These are phyloP conservation scores for Sprattus sprattus DNA, from an alignment of 2,113 vertebrate species.

Conservation along the genomic window DNA sequence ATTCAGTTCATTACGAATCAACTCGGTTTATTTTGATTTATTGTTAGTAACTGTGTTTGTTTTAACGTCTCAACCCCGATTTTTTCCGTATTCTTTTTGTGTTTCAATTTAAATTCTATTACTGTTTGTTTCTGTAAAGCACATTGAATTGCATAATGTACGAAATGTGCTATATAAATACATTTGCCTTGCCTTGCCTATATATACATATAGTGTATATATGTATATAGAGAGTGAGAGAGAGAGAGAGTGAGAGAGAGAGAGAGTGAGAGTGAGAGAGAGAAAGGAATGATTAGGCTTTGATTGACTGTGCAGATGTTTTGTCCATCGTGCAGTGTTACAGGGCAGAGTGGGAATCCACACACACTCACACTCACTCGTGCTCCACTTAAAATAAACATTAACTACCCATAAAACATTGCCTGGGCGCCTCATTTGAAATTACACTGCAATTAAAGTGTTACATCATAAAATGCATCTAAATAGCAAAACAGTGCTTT, in stretches of 20 bases:
- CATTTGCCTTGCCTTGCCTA: too few relatives aligned
- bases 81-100: too few relatives aligned
- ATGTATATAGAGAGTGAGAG: background rate
- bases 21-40: too few relatives aligned
- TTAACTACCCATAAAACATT: slow-evolving; percentile 1
- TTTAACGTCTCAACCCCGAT: too few relatives aligned
- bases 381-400: slow-evolving; percentile 13
- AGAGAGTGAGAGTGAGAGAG: background rate
- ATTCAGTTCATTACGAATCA: too few relatives aligned
- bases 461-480: background rate
- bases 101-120: too few relatives aligned
- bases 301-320: slow-evolving; percentile 14
- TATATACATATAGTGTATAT: too few relatives aligned
- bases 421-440: background rate
- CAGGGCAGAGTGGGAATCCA: background rate
- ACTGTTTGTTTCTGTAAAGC: too few relatives aligned
- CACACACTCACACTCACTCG: background rate
- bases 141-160: too few relatives aligned
- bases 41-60: too few relatives aligned
- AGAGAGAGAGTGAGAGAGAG: background rate
- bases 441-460: slow-evolving; percentile 18
- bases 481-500: background rate
- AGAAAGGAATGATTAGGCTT: background rate
- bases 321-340: background rate
- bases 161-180: too few relatives aligned